These are phyloP conservation scores for Chrysina gloriosa DNA, from an alignment of 2,888 invertebrate species.

Conservation along the genomic window DNA sequence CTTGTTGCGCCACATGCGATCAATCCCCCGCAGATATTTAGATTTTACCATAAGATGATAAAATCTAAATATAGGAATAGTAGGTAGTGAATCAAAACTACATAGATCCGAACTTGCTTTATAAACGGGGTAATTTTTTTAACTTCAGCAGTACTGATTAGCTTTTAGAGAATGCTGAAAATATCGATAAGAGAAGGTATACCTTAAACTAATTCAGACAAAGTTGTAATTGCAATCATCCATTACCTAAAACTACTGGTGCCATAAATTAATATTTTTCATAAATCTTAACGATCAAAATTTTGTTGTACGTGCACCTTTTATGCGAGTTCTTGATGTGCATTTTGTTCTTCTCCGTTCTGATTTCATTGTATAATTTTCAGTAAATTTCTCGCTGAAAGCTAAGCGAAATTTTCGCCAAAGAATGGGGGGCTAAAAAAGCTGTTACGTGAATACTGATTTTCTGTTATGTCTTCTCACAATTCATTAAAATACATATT, in stretches of 20 bases:
- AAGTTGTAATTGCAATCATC: too few species aligned
- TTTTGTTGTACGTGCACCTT: too few species aligned
- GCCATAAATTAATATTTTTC: too few species aligned
- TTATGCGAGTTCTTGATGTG: too few species aligned
- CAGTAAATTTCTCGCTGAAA: too few species aligned
- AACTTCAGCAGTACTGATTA: background rate
- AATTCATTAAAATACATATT: background rate
- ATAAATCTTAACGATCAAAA: too few species aligned
- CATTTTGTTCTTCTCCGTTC: too few species aligned
- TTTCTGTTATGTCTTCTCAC: too few species aligned
- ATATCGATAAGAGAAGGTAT: conserved; percentile 1
- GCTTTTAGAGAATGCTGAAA: background rate
- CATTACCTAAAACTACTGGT: too few species aligned
- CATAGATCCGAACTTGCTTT: background rate
- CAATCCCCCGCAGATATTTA: background rate
- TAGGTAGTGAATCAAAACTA: background rate
- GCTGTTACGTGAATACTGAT: too few species aligned
- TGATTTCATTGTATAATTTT: too few species aligned
- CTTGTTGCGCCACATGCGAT: conserved; percentile 5
- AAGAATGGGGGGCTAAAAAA: too few species aligned
- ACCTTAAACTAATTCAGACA: background rate
- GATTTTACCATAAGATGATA: background rate
- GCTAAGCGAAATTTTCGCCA: background rate
- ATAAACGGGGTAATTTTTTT: background rate
- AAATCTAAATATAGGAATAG: background rate